These are phyloP conservation scores for Anguilla megastoma DNA, from an alignment of 2,797 vertebrate species.

Conservation along the genomic window DNA sequence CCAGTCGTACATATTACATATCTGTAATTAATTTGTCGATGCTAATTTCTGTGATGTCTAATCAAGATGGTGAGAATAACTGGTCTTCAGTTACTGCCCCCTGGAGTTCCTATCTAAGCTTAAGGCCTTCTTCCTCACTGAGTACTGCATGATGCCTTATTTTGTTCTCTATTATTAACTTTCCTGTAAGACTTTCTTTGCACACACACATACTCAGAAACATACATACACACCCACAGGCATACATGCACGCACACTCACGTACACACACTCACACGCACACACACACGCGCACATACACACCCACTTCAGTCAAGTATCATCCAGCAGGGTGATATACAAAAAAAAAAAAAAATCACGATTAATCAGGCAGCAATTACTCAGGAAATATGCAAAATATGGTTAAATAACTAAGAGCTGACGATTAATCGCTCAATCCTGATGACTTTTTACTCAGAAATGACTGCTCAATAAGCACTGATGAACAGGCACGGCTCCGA, in stretches of 20 bases:
- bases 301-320: background rate
- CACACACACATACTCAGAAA: background rate
- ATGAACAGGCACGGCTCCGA: background rate
- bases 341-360: too few species aligned
- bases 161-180: too few species aligned
- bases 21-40: background rate
- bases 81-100: background rate
- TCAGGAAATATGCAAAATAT: background rate
- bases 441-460: background rate
- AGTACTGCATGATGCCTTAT: background rate
- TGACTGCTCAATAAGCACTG: background rate
- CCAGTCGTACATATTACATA: background rate
- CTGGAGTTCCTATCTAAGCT: background rate
- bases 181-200: too few species aligned
- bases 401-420: background rate
- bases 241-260: background rate
- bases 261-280: background rate
- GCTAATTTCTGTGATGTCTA: background rate
- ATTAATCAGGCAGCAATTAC: background rate
- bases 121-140: background rate
- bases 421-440: background rate
- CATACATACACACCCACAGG: background rate
- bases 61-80: background rate
- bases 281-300: background rate
- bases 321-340: background rate